These are phyloP conservation scores for Stylophora pistillata DNA, from an alignment of 64 coral and sea anemone species.

Conservation along the genomic window DNA sequence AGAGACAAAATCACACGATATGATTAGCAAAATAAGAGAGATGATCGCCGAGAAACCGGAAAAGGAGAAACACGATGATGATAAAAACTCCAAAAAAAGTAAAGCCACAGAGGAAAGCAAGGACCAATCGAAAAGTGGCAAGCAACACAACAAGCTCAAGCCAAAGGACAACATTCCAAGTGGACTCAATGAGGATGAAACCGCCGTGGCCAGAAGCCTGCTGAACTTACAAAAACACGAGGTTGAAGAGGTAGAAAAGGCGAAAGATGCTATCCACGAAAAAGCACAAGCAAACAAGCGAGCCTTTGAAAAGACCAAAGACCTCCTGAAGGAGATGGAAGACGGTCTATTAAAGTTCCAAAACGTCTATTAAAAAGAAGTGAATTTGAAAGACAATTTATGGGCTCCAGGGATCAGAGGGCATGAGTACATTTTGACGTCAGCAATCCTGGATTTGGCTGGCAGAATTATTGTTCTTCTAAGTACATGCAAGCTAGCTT, in stretches of 20 bases:
- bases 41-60: conserved; percentile 14
- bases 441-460: no score
- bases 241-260: conserved; percentile 1
- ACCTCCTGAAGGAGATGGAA: neutral
- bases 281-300: conserved; percentile 12
- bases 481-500: no score
- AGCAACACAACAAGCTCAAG: neutral
- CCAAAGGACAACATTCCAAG: conserved; percentile 25
- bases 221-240: neutral
- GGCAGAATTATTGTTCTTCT: no score
- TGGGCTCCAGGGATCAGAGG: no score
- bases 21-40: conserved; percentile 51
- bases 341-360: neutral
- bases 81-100: neutral
- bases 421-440: no score
- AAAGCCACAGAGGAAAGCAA: neutral
- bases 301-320: conserved; percentile 2
- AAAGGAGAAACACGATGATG: neutral
- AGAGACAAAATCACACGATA: conserved; percentile 21
- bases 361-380: neutral
- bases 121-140: neutral
- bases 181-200: neutral
- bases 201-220: neutral
- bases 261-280: conserved; percentile 21
- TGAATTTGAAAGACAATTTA: neutral